Percentiles rank a stretch among this genome's conserved stretches.
phyloP scores from a whole-genome alignment of 2,888 invertebrate species.

The Carcina quercana region DNA sequence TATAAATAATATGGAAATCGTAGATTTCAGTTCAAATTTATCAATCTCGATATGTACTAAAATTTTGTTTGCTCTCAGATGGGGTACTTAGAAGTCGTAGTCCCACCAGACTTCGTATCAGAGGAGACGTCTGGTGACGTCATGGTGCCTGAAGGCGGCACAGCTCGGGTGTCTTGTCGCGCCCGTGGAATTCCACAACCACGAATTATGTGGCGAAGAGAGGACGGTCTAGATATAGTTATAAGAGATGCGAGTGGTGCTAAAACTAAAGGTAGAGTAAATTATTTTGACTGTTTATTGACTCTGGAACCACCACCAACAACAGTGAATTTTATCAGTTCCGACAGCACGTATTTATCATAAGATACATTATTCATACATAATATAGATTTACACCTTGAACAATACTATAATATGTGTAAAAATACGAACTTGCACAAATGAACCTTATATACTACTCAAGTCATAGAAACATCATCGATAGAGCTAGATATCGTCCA shows the following conservation, averaged over 20 bases:
- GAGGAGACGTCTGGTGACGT: constrained; percentile 93
- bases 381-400: too few species aligned
- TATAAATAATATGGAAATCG: too few species aligned
- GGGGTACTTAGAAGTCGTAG: constrained; percentile 88
- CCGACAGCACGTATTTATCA: not conserved
- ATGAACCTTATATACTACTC: too few species aligned
- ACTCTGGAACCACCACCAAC: not conserved
- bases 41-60: not conserved
- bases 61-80: constrained; percentile 60
- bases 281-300: not conserved
- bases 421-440: too few species aligned
- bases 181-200: constrained; percentile 89
- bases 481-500: too few species aligned
- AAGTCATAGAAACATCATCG: too few species aligned
- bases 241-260: constrained; percentile 80
- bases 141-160: constrained; percentile 89
- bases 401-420: too few species aligned
- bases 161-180: constrained; percentile 77
- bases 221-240: constrained; percentile 87
- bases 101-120: constrained; percentile 92
- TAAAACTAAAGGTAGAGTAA: constrained; percentile 74
- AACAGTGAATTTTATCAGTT: not conserved
- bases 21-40: too few species aligned
- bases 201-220: constrained; percentile 87
- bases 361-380: not conserved